phyloP scores from a whole-genome alignment of 2,113 vertebrate genomes.

The Melanostigma gelatinosum region DNA sequence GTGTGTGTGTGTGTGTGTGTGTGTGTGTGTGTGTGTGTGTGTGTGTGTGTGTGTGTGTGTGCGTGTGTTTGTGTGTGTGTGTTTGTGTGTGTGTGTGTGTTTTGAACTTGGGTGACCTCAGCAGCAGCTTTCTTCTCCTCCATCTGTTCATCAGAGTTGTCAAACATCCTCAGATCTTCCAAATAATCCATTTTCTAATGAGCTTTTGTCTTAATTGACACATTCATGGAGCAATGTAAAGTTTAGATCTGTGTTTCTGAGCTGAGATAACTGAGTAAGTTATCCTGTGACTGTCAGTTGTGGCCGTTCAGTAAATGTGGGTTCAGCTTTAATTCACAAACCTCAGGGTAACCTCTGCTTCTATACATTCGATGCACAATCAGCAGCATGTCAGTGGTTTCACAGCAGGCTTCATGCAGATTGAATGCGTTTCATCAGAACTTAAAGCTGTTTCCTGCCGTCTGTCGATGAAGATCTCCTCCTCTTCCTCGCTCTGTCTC shows the following conservation, averaged over 20 bases:
- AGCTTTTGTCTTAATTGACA: not conserved
- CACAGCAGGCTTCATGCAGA: not conserved
- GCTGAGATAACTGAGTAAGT: too few species aligned
- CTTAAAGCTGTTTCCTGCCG: too few species aligned
- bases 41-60: slow-evolving; percentile 19
- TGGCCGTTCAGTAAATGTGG: not conserved
- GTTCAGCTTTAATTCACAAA: not conserved
- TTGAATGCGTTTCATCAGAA: not conserved
- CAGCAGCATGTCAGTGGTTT: not conserved
- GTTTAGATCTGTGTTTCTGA: too few species aligned
- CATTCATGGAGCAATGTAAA: not conserved
- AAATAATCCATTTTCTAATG: not conserved
- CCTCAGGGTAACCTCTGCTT: not conserved
- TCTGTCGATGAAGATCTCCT: not conserved
- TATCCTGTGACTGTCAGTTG: not conserved
- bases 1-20: slow-evolving; percentile 23
- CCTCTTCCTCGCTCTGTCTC: not conserved
- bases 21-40: not conserved
- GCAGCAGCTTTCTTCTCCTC: not conserved
- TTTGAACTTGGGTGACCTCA: not conserved
- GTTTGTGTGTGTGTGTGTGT: not conserved
- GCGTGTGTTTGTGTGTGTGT: slow-evolving; percentile 21
- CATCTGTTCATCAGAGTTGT: not conserved
- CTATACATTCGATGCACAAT: too few species aligned
- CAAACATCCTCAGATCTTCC: not conserved